These are phyloP conservation scores for Tribolium madens DNA, from an alignment of 1,140 invertebrate species.

Conservation along the genomic window DNA sequence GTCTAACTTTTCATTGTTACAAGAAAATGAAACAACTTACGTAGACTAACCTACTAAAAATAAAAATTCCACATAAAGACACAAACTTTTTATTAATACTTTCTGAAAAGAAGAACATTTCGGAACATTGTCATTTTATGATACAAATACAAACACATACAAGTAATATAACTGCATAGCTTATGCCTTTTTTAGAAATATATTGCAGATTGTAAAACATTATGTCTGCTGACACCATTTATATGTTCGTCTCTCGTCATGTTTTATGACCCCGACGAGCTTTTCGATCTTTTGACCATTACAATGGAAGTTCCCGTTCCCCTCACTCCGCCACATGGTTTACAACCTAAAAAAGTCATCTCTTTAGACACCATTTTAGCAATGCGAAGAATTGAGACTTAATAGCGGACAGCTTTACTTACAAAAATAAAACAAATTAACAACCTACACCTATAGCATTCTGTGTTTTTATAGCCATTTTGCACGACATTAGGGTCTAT, in stretches of 20 bases:
- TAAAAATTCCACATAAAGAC: constrained; percentile 46
- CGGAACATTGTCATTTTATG: constrained; percentile 58
- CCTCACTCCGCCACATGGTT: not conserved
- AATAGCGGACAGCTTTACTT: not conserved
- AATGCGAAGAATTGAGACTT: not conserved
- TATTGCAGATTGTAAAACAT: constrained; percentile 59
- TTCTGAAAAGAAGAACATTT: constrained; percentile 48
- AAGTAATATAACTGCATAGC: constrained; percentile 51
- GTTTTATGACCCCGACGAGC: constrained; percentile 51
- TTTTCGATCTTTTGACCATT: constrained; percentile 48
- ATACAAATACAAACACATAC: constrained; percentile 56
- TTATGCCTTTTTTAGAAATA: constrained; percentile 56
- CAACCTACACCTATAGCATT: not conserved
- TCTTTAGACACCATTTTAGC: not conserved
- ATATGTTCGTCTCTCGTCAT: constrained; percentile 50
- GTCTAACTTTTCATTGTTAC: constrained; percentile 44
- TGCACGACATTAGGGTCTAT: not conserved
- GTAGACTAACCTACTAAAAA: constrained; percentile 31
- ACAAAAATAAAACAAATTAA: not conserved
- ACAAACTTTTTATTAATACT: constrained; percentile 53
- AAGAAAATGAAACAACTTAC: constrained; percentile 5
- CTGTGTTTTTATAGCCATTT: not conserved
- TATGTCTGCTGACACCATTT: constrained; percentile 54
- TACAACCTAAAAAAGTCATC: constrained; percentile 3
- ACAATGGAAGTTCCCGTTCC: constrained; percentile 25